A percentile compares a stretch with the other conserved stretches of the same genome.
These are phyloP conservation scores for Rhodinocichla rosea DNA, from an alignment of 2,113 vertebrate genomes.

Conservation along the genomic window DNA sequence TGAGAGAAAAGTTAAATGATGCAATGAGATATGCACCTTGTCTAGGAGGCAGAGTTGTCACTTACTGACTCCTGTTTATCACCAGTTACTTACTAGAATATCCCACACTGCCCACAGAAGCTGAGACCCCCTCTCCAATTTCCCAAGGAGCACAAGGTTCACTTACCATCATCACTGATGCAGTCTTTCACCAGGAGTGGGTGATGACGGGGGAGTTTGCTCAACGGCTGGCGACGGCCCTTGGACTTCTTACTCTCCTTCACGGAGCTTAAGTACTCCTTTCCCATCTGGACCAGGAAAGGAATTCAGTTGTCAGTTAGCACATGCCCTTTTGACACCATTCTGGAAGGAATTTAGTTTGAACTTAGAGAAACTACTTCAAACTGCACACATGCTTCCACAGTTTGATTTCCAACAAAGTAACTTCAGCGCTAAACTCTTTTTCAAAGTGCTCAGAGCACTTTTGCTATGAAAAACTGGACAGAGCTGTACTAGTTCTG, in stretches of 20 bases:
- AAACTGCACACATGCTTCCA: neutral
- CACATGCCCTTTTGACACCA: accelerated
- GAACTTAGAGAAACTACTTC: neutral
- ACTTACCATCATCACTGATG: conserved; percentile 90
- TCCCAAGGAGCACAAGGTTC: neutral
- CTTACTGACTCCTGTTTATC: neutral
- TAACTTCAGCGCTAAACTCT: neutral
- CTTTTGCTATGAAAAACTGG: neutral
- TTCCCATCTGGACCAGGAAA: conserved; percentile 74
- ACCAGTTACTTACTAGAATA: neutral
- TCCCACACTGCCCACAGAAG: neutral
- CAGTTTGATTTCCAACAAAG: neutral
- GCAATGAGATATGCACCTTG: neutral
- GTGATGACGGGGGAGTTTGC: conserved; percentile 89
- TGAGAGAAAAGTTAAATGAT: neutral
- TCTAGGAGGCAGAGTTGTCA: neutral
- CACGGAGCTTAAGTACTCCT: conserved; percentile 79
- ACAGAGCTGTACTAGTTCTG: neutral
- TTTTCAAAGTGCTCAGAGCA: neutral
- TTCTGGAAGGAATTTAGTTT: neutral
- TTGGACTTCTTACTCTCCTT: conserved; percentile 83
- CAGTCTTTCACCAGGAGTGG: conserved; percentile 86
- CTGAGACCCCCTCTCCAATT: neutral
- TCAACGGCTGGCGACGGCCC: conserved; percentile 83
- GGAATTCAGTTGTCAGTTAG: neutral